Percentiles rank a stretch among this genome's conserved stretches.
These are phyloP conservation scores for Ispidina lecontei DNA, from an alignment of 2,797 vertebrate genomes.

Conservation along the genomic window DNA sequence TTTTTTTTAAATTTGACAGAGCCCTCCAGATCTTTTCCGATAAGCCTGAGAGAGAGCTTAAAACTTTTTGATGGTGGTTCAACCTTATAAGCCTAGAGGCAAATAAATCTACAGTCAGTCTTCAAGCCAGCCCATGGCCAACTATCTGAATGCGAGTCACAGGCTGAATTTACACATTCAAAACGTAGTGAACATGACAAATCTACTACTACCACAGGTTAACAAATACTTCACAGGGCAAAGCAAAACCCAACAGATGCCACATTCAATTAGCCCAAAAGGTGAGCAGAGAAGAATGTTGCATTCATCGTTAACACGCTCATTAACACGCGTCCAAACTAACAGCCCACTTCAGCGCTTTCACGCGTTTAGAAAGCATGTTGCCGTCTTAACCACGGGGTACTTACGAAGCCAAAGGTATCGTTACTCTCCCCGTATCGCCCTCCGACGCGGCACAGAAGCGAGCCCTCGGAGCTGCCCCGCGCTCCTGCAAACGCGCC, in stretches of 20 bases:
- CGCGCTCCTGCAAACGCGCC: fast-evolving
- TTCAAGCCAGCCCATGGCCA: background rate
- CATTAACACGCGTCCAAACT: background rate
- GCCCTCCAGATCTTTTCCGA: background rate
- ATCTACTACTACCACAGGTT: background rate
- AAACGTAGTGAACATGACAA: background rate
- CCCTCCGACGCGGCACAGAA: background rate
- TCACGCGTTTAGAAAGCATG: background rate
- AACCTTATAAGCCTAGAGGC: background rate
- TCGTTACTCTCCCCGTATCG: background rate
- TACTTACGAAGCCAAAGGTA: background rate
- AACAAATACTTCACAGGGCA: background rate
- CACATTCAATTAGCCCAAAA: background rate
- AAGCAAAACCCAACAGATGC: background rate
- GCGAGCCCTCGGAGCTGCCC: background rate
- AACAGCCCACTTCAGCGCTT: background rate
- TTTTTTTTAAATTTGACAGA: background rate
- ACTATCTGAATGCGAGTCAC: background rate
- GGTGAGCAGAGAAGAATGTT: background rate
- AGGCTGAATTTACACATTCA: background rate
- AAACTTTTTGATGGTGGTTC: background rate
- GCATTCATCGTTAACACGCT: background rate
- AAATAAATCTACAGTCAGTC: background rate
- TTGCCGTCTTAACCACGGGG: background rate
- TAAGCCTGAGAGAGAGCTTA: background rate